Conservation (phyloP, 2,797 vertebrate genomes). For the Sarcoramphus papa region DNA sequence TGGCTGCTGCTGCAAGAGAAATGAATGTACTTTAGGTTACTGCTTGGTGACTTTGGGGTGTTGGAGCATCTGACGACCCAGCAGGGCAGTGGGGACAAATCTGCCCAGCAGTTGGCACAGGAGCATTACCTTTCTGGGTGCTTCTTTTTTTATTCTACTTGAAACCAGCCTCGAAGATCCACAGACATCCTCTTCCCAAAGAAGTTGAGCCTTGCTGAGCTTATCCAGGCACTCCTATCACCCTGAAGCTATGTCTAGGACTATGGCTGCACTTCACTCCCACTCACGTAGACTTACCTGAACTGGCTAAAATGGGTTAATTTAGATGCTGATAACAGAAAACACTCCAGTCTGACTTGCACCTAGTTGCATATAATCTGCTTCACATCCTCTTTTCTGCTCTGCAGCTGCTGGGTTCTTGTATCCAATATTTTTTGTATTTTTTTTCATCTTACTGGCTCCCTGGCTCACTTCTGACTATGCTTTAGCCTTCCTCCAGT, state of each 20-base stretch:
- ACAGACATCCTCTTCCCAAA: neutral
- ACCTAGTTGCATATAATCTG: neutral
- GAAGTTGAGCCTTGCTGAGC: neutral
- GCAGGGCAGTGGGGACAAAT: neutral
- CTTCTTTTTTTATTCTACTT: neutral
- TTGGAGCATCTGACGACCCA: neutral
- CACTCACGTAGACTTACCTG: neutral
- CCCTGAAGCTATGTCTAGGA: neutral
- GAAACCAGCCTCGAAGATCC: neutral
- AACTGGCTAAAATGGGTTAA: neutral
- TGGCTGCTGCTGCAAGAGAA: neutral
- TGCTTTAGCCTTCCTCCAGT: neutral
- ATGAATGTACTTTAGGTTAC: neutral
- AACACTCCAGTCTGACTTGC: neutral
- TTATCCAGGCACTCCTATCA: neutral
- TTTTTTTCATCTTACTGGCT: neutral
- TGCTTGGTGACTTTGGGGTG: neutral
- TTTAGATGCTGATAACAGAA: neutral
- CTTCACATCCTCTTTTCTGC: neutral
- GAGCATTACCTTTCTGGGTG: neutral
- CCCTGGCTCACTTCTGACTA: neutral
- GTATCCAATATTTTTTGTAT: neutral
- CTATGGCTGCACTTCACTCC: neutral
- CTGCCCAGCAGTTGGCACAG: neutral
- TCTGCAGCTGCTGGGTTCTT: neutral